Evolutionary conservation across 2,888 invertebrate species (phyloP).

Genomic region (Tenthredo amoena): DNA sequence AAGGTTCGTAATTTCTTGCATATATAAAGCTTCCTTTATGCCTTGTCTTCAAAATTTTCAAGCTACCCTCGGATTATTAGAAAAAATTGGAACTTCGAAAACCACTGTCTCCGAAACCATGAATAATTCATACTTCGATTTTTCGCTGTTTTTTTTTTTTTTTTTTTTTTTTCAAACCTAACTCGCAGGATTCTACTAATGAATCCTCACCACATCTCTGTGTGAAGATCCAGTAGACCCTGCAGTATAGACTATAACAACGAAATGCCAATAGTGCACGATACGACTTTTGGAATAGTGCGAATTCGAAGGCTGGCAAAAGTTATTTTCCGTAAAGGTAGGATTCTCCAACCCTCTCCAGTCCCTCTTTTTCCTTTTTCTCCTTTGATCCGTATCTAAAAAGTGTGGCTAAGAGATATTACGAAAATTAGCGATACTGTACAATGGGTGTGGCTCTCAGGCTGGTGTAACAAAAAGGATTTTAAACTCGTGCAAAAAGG

Average conservation of each 20-base stretch:
- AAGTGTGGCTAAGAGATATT: constrained; percentile 6
- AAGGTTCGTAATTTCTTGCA: background rate
- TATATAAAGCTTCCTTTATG: too few relatives aligned
- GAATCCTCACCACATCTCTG: background rate
- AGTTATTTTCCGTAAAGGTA: too few relatives aligned
- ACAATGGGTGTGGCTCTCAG: constrained; percentile 4
- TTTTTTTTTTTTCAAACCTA: background rate
- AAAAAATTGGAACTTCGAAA: background rate
- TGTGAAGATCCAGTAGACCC: too few relatives aligned
- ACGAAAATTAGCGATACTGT: background rate
- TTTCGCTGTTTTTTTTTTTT: background rate
- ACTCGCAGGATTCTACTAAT: background rate
- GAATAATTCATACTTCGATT: too few relatives aligned
- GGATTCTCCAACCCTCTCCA: background rate
- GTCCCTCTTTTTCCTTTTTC: background rate
- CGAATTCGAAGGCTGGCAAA: too few relatives aligned
- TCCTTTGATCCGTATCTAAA: background rate
- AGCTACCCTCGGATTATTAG: background rate
- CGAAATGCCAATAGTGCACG: too few relatives aligned
- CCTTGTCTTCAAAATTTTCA: too few relatives aligned
- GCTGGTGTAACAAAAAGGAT: constrained; percentile 35
- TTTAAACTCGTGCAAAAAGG: constrained; percentile 45
- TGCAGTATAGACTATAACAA: too few relatives aligned
- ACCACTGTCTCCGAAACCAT: too few relatives aligned
- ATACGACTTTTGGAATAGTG: too few relatives aligned